A percentile compares a stretch with the other conserved stretches of the same genome.
Conservation (phyloP, 2,888 invertebrate genomes). For the Trissolcus japonicus region DNA sequence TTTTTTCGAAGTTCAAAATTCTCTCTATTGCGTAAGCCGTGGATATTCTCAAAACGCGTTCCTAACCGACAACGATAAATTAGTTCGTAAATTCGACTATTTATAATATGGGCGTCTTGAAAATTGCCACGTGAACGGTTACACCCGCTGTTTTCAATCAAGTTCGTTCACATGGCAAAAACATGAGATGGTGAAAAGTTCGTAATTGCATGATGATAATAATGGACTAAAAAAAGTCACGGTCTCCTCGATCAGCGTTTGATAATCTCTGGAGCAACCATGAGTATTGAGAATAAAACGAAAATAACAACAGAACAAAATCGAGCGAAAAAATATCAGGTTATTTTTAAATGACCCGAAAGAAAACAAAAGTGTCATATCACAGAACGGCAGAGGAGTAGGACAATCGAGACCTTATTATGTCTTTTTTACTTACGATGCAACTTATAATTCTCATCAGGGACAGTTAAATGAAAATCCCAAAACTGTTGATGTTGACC, state of each 20-base stretch:
- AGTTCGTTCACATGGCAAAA: neutral
- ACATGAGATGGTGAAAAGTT: slow-evolving; percentile 1
- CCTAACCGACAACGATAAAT: slow-evolving; percentile 11
- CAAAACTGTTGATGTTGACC: slow-evolving; percentile 18
- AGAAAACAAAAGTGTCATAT: slow-evolving; percentile 36
- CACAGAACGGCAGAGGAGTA: slow-evolving; percentile 3
- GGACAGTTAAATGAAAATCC: slow-evolving; percentile 22
- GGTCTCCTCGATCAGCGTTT: too few relatives aligned
- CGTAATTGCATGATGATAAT: neutral
- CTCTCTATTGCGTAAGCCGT: slow-evolving; percentile 22
- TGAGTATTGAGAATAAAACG: slow-evolving; percentile 2
- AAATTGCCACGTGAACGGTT: too few relatives aligned
- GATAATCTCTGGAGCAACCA: too few relatives aligned
- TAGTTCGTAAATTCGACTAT: slow-evolving; percentile 36
- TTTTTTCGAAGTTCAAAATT: too few relatives aligned
- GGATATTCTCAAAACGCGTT: slow-evolving; percentile 22
- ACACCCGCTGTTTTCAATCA: neutral
- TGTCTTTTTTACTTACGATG: slow-evolving; percentile 48
- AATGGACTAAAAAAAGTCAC: too few relatives aligned
- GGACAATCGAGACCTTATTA: slow-evolving; percentile 23
- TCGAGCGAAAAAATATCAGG: slow-evolving; percentile 33
- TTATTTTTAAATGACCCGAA: slow-evolving; percentile 29
- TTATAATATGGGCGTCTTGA: slow-evolving; percentile 12
- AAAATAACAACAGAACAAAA: neutral
- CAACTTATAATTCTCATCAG: slow-evolving; percentile 45